Conservation (phyloP, 2,888 invertebrate genomes). For the Leucozona laternaria region DNA sequence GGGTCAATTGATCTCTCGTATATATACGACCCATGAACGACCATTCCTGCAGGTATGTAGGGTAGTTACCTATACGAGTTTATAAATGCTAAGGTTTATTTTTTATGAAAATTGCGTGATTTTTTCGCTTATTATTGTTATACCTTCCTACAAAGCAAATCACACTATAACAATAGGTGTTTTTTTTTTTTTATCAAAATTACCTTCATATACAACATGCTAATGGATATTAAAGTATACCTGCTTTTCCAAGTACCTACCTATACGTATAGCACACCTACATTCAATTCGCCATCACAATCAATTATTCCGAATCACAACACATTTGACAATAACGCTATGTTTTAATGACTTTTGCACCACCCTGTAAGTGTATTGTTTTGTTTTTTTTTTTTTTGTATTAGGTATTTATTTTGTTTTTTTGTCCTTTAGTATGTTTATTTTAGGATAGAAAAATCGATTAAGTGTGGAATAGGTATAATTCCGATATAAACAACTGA, state of each 20-base stretch:
- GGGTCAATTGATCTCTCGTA: neutral
- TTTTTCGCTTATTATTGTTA: neutral
- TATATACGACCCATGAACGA: no score
- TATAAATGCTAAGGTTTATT: neutral
- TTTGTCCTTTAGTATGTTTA: neutral
- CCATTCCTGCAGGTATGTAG: neutral
- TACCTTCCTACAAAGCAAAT: neutral
- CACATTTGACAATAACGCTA: neutral
- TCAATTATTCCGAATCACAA: constrained; percentile 32
- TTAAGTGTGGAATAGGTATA: no score
- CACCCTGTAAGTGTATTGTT: neutral
- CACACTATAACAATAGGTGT: neutral
- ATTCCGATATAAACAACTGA: no score
- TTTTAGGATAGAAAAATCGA: neutral
- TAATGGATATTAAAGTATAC: constrained; percentile 38
- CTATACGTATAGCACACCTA: constrained; percentile 13
- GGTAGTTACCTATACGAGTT: no score
- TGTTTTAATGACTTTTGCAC: constrained; percentile 13
- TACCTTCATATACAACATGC: constrained; percentile 34
- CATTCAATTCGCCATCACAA: constrained; percentile 20
- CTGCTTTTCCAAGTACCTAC: neutral
- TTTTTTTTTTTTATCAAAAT: constrained; percentile 24
- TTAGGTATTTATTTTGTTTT: no score
- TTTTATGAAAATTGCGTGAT: constrained; percentile 19
- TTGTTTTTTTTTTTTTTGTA: neutral